A percentile compares a stretch with the other conserved stretches of the same genome.
Evolutionary conservation across 2,113 vertebrate genomes (phyloP).

Genomic region (Hystrix cristata): DNA sequence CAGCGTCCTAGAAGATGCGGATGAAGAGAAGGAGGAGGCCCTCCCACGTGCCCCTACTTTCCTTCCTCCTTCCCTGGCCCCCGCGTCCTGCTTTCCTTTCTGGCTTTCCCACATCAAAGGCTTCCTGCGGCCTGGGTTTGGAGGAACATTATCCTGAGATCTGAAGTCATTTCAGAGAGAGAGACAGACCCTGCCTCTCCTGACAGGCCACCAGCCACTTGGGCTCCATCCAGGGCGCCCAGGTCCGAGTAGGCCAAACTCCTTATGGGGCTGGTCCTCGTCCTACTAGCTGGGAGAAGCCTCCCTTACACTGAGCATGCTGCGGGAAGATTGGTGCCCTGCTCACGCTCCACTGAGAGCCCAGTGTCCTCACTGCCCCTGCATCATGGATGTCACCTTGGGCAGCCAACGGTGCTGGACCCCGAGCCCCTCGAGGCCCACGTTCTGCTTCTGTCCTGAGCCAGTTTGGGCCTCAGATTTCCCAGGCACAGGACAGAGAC

Average conservation of each 20-base stretch:
- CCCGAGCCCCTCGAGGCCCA: not conserved
- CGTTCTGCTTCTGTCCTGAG: not conserved
- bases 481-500: not conserved
- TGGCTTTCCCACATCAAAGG: not conserved
- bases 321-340: not conserved
- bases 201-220: not conserved
- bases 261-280: not conserved
- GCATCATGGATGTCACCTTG: not conserved
- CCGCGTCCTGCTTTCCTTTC: not conserved
- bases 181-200: not conserved
- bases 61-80: not conserved
- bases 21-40: not conserved
- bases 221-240: not conserved
- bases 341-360: not conserved
- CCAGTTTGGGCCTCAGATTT: not conserved
- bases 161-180: not conserved
- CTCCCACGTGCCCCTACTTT: not conserved
- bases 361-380: not conserved
- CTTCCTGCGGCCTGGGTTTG: conserved; percentile 51
- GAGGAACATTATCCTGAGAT: not conserved
- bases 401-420: not conserved
- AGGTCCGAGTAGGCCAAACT: not conserved
- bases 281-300: not conserved
- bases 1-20: not conserved
- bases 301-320: not conserved